These are phyloP conservation scores for Spicauda simplicius DNA, from an alignment of 2,888 invertebrate species.

Conservation along the genomic window DNA sequence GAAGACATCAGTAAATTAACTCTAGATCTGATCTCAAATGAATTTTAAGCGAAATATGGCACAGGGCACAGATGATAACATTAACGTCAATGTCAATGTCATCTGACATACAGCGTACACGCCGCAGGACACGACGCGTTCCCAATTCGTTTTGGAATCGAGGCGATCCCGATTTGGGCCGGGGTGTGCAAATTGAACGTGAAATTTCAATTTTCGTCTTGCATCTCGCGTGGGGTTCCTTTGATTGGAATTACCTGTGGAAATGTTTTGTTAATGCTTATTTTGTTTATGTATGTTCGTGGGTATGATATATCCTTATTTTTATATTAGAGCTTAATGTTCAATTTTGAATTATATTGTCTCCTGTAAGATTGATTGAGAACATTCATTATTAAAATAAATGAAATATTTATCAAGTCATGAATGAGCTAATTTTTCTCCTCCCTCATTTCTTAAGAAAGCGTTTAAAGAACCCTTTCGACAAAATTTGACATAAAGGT, in stretches of 20 bases:
- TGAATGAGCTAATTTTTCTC: too few relatives aligned
- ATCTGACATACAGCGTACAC: neutral
- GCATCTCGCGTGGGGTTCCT: neutral
- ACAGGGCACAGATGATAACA: neutral
- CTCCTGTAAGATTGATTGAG: too few relatives aligned
- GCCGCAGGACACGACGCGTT: neutral
- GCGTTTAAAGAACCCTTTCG: too few relatives aligned
- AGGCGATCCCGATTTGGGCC: neutral
- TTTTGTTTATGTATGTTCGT: neutral
- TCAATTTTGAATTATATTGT: too few relatives aligned
- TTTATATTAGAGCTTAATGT: too few relatives aligned
- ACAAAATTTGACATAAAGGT: too few relatives aligned
- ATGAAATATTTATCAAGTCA: too few relatives aligned
- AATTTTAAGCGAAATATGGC: too few relatives aligned
- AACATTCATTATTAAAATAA: too few relatives aligned
- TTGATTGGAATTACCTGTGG: neutral
- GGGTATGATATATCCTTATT: too few relatives aligned
- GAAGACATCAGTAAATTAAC: too few relatives aligned
- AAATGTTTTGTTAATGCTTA: neutral
- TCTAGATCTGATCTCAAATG: neutral
- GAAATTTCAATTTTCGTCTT: neutral
- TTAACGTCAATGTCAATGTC: constrained; percentile 1
- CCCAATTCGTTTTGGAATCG: neutral
- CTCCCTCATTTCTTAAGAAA: too few relatives aligned
- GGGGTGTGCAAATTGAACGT: neutral